phyloP scores from a whole-genome alignment of 2,797 vertebrate genomes.

The Diplodus sargus region DNA sequence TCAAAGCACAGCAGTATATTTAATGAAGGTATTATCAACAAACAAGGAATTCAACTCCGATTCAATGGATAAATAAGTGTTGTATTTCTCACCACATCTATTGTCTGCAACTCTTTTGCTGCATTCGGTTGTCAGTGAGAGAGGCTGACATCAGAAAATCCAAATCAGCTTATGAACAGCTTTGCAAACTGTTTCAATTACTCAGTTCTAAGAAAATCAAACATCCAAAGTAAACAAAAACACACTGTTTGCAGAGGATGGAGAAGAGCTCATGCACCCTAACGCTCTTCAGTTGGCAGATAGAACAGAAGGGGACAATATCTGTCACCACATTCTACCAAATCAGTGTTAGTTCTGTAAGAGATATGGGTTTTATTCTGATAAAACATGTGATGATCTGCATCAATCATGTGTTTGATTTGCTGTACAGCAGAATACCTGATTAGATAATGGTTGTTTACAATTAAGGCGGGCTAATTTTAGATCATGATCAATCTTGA shows the following conservation, averaged over 20 bases:
- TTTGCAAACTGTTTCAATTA: neutral
- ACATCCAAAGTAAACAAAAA: constrained; percentile 9
- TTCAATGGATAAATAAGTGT: neutral
- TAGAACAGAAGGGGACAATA: neutral
- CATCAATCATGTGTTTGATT: neutral
- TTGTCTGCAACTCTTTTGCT: neutral
- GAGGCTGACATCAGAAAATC: neutral
- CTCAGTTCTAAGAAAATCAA: constrained; percentile 2
- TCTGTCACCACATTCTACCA: no score
- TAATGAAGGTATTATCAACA: neutral
- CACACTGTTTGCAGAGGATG: neutral
- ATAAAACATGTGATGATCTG: neutral
- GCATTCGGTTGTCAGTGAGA: neutral
- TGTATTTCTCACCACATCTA: neutral
- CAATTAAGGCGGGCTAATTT: no score
- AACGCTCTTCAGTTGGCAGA: neutral
- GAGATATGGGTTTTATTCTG: neutral
- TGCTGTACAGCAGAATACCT: neutral
- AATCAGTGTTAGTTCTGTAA: no score
- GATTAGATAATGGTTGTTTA: neutral
- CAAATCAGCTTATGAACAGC: neutral
- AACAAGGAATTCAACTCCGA: neutral
- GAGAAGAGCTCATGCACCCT: neutral
- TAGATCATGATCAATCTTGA: no score
- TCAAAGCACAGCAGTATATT: no score